A percentile compares a stretch with the other conserved stretches of the same genome.
Evolutionary conservation across 2,797 vertebrate genomes (phyloP).

Genomic region (Cynodonichthys magdalenae): DNA sequence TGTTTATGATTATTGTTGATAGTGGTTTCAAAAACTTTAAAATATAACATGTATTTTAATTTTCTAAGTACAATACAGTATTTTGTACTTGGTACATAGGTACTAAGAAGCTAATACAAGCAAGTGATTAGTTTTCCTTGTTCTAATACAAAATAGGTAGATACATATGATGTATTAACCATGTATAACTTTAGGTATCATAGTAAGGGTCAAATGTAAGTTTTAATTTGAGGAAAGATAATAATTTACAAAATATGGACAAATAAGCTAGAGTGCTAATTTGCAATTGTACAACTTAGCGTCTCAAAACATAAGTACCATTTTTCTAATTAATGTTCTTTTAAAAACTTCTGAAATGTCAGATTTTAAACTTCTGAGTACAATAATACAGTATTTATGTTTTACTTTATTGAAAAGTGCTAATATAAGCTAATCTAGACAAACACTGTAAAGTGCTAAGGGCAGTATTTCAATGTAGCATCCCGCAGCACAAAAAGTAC

Average conservation of each 20-base stretch:
- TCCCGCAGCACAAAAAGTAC: too few species aligned
- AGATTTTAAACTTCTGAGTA: neutral
- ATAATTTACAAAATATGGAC: neutral
- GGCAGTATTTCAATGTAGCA: too few species aligned
- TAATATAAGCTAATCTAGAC: neutral
- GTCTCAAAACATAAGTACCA: too few species aligned
- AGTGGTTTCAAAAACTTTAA: too few species aligned
- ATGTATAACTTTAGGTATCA: neutral
- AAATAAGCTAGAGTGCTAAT: too few species aligned
- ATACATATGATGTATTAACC: neutral
- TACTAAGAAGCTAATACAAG: conserved; percentile 10
- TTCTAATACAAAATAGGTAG: too few species aligned
- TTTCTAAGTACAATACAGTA: conserved; percentile 1
- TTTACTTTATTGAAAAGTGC: neutral
- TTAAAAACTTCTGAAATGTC: too few species aligned
- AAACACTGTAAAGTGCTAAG: too few species aligned
- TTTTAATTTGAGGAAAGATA: conserved; percentile 10
- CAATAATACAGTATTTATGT: neutral
- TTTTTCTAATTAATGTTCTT: too few species aligned
- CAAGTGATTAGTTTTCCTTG: neutral
- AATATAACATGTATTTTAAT: conserved; percentile 1
- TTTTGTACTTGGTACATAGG: conserved; percentile 8
- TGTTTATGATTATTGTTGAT: too few species aligned
- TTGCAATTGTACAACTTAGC: too few species aligned
- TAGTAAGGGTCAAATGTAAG: too few species aligned